These are phyloP conservation scores for Ondatra zibethicus DNA, from an alignment of 2,113 vertebrate species.

Conservation along the genomic window DNA sequence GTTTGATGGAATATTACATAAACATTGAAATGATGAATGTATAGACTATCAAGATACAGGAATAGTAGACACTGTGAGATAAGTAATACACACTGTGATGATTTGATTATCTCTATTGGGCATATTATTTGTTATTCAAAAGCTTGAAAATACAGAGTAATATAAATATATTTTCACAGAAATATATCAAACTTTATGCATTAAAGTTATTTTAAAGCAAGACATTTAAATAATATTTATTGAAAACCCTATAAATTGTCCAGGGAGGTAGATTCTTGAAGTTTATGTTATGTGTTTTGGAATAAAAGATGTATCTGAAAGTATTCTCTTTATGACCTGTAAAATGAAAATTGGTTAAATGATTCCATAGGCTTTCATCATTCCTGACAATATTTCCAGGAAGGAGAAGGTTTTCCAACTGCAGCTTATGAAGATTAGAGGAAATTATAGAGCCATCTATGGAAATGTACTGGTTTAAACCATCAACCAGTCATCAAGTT, in stretches of 20 bases:
- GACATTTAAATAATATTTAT: background rate
- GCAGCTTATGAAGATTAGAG: background rate
- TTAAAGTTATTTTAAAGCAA: background rate
- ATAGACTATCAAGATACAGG: background rate
- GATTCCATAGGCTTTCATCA: background rate
- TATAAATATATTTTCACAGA: background rate
- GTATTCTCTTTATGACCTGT: background rate
- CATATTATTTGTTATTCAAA: background rate
- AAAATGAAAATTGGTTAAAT: background rate
- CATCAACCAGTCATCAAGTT: background rate
- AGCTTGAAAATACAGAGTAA: background rate
- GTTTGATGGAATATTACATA: slow-evolving; percentile 68
- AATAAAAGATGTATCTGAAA: slow-evolving; percentile 9
- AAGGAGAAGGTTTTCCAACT: background rate
- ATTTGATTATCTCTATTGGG: background rate
- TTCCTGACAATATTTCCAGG: background rate
- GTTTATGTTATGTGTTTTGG: background rate
- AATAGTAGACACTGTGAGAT: slow-evolving; percentile 3
- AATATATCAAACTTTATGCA: background rate
- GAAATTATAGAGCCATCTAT: background rate
- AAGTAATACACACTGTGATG: background rate
- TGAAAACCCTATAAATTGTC: background rate
- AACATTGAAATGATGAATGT: slow-evolving; percentile 51
- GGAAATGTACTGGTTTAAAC: background rate
- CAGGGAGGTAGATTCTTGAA: background rate